Evolutionary conservation across 2,113 vertebrate species (phyloP), one percentile per base, ranked within the genome.

Genomic region (Diphyllodes magnificus): DNA sequence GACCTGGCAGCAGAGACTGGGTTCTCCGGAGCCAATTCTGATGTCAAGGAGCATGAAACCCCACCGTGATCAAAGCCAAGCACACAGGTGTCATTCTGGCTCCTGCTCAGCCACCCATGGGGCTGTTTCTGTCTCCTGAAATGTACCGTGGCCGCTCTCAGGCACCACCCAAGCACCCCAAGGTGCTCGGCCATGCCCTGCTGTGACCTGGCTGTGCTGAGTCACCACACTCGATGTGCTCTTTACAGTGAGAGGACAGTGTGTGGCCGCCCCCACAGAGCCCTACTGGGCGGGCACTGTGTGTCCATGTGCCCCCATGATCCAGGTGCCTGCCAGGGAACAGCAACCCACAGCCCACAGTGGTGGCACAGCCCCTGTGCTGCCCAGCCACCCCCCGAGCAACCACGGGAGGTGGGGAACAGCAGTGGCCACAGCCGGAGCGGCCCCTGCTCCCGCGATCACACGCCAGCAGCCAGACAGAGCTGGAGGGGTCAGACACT

Each of bases 311-410:
- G 31, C 6, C 30, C 37, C 57, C 72, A 25, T 0, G 0, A 31
- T 71, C 82, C 76, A 76, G 40, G 35, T 33, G n/a, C 42, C 82
- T 18, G 83, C 96, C 97, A 96, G 92, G 78, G 94, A 97, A 94
- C 96, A 97, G 93, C 89, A 65, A 56, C 25, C 63, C 66, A 44
- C 44, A 80, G 93, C 88, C 94, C 35, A 4, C 1, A 56, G 91
- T 13, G 49, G 57, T 22, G 11, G 31, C 13, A 35, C 35, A 7
- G 49, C 53, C 61, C 30, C 11, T 4, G 15, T 5, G 51, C 81
- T 27, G 72, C 56, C 53, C 14, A 3, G 63, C 17, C 35, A 23
- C 2, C 1, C 33, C 56, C 53, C 3, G 40, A 3, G 19, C 28
- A 18, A 7, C 19, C 13, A 28, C 2, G 1, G 60, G 25, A 64